A percentile compares a stretch with the other conserved stretches of the same genome.
Evolutionary conservation across 1,140 invertebrate species (phyloP).

Genomic region (Orius laevigatus): DNA sequence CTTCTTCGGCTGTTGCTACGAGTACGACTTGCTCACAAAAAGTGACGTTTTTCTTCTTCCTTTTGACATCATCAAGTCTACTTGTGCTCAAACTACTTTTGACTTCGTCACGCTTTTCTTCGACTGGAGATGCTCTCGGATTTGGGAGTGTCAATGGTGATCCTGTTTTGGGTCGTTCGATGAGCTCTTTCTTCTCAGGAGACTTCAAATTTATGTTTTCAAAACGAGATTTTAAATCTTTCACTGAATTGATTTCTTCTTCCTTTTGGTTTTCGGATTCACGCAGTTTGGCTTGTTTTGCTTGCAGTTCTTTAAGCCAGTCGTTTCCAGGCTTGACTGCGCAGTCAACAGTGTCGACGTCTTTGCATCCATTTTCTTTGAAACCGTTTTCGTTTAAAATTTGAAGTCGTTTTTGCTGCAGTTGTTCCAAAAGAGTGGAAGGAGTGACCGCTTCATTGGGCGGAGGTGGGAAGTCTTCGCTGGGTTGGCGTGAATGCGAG

Average conservation of each 20-base stretch:
- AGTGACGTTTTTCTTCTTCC: constrained; percentile 77
- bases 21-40: constrained; percentile 86
- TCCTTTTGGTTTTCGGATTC: constrained; percentile 2
- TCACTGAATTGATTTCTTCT: constrained; percentile 30
- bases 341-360: constrained; percentile 25
- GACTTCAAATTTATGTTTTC: constrained; percentile 40
- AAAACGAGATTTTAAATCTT: constrained; percentile 67
- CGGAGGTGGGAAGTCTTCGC: constrained; percentile 76
- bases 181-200: constrained; percentile 9
- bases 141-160: not conserved
- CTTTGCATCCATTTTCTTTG: constrained; percentile 9
- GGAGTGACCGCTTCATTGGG: constrained; percentile 36
- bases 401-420: constrained; percentile 59
- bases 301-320: constrained; percentile 62
- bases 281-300: constrained; percentile 39
- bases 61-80: constrained; percentile 16
- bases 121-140: not conserved
- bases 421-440: constrained; percentile 45
- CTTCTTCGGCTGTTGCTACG: constrained; percentile 78
- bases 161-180: constrained; percentile 1
- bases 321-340: constrained; percentile 5
- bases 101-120: constrained; percentile 11
- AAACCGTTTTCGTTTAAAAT: constrained; percentile 27
- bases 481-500: constrained; percentile 64
- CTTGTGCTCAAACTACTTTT: constrained; percentile 10